These are phyloP conservation scores for Xanthia icteritia DNA, from an alignment of 2,888 invertebrate species.

Conservation along the genomic window DNA sequence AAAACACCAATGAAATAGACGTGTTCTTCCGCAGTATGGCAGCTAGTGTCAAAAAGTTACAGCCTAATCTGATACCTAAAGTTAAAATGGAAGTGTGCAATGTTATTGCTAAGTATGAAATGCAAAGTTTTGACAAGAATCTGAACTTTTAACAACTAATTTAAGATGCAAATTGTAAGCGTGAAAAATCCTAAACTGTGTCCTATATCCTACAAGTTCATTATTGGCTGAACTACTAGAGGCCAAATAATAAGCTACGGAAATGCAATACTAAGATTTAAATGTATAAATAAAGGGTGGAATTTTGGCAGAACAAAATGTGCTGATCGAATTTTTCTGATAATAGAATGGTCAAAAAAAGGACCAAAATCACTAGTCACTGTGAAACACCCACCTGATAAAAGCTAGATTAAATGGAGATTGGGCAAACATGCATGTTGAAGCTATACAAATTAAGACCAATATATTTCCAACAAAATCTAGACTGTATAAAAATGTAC, in stretches of 20 bases:
- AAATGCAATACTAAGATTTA: constrained; percentile 49
- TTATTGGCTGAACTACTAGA: constrained; percentile 9
- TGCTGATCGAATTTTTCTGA: constrained; percentile 18
- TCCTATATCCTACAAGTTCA: constrained; percentile 14
- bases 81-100: constrained; percentile 89
- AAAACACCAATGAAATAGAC: constrained; percentile 88
- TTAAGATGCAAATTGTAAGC: background rate
- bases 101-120: constrained; percentile 88
- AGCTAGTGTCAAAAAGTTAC: constrained; percentile 87
- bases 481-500: constrained; percentile 10
- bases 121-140: constrained; percentile 87
- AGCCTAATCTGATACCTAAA: constrained; percentile 87
- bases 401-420: constrained; percentile 43
- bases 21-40: constrained; percentile 89
- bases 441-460: background rate
- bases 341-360: constrained; percentile 15
- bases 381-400: constrained; percentile 37
- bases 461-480: constrained; percentile 1
- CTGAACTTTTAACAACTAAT: constrained; percentile 52
- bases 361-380: constrained; percentile 40
- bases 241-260: constrained; percentile 2
- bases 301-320: constrained; percentile 4
- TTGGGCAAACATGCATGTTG: background rate
- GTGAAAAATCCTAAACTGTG: constrained; percentile 19
- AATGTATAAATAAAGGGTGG: constrained; percentile 7